Percentiles rank a stretch among this genome's conserved stretches.
phyloP scores from a whole-genome alignment of 2,113 vertebrate species.

The Andinoacara biseriatus region DNA sequence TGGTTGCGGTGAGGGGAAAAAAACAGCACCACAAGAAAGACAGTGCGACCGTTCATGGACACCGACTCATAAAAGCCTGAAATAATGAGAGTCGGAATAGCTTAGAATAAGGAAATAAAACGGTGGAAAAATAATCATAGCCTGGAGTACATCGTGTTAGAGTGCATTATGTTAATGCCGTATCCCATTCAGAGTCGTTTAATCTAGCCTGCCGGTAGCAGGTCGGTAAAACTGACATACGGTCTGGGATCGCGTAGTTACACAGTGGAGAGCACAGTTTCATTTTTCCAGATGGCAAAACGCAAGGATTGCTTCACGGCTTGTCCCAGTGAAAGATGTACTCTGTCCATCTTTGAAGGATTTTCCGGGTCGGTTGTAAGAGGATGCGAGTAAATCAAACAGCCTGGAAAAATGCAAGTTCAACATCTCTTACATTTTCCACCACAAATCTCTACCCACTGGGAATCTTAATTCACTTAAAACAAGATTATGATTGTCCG shows the following conservation, averaged over 20 bases:
- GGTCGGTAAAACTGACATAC: conserved; percentile 67
- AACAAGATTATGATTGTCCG: neutral
- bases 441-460: neutral
- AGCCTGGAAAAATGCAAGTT: conserved; percentile 10
- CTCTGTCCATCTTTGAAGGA: conserved; percentile 50
- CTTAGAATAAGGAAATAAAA: conserved; percentile 13
- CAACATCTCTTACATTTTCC: conserved; percentile 8
- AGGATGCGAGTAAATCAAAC: conserved; percentile 15
- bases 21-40: neutral
- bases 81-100: conserved; percentile 19
- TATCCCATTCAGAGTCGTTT: conserved; percentile 38
- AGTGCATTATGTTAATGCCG: conserved; percentile 39
- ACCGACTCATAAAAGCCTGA: neutral
- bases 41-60: neutral
- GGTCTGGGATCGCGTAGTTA: conserved; percentile 61
- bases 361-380: conserved; percentile 31
- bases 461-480: neutral
- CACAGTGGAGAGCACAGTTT: conserved; percentile 61
- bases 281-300: conserved; percentile 65
- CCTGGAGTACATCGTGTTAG: conserved; percentile 5
- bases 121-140: conserved; percentile 16
- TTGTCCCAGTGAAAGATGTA: conserved; percentile 57
- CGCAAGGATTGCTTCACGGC: conserved; percentile 56
- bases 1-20: neutral
- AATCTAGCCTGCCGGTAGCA: conserved; percentile 40